These are phyloP conservation scores for Siderastrea radians DNA, from an alignment of 92 coral and sea anemone genomes.

Conservation along the genomic window DNA sequence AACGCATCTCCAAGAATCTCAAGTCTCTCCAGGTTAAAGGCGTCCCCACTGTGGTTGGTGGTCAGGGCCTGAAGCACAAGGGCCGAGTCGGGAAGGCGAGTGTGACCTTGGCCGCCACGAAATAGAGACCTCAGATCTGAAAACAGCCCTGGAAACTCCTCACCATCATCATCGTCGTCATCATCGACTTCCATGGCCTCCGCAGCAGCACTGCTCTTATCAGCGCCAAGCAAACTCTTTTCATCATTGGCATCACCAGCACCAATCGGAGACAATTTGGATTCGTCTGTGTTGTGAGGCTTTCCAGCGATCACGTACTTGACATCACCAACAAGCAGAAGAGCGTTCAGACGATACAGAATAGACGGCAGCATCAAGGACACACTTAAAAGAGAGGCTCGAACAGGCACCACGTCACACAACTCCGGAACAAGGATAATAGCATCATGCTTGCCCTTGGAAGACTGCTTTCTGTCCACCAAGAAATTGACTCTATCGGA, in stretches of 20 bases:
- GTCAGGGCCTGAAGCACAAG: constrained; percentile 89
- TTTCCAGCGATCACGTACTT: constrained; percentile 55
- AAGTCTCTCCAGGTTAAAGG: constrained; percentile 88
- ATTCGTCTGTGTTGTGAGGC: constrained; percentile 28
- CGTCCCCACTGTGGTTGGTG: constrained; percentile 82
- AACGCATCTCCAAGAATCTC: constrained; percentile 99
- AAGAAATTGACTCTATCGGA: constrained; percentile 77
- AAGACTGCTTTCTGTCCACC: constrained; percentile 66
- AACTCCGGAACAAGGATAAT: constrained; percentile 82
- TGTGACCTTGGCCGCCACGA: not conserved
- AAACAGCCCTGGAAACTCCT: constrained; percentile 2
- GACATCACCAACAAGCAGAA: constrained; percentile 77
- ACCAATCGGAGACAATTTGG: constrained; percentile 38
- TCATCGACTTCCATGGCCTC: not conserved
- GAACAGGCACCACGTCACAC: constrained; percentile 58
- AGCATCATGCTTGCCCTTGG: constrained; percentile 36
- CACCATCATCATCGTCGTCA: constrained; percentile 3
- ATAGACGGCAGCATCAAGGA: constrained; percentile 82
- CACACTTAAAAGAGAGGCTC: constrained; percentile 70
- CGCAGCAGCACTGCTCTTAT: not conserved
- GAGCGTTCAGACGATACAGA: constrained; percentile 76
- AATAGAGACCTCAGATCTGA: constrained; percentile 34
- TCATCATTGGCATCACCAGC: constrained; percentile 8
- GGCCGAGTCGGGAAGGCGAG: constrained; percentile 56
- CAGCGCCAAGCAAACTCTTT: constrained; percentile 8